phyloP scores from a whole-genome alignment of 2,888 invertebrate species.

The Notodonta dromedarius region DNA sequence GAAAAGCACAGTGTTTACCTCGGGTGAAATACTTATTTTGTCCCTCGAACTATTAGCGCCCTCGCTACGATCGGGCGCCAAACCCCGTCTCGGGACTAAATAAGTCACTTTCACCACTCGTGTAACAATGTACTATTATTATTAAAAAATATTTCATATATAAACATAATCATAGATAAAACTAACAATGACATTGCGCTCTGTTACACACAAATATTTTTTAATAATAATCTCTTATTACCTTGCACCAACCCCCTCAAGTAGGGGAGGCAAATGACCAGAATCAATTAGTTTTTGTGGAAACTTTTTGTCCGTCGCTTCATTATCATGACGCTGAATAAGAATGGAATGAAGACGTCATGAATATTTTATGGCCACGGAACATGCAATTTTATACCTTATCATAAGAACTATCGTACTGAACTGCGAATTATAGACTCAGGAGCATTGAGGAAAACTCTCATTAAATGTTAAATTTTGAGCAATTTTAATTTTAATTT shows the following conservation, averaged over 20 bases:
- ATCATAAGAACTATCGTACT: neutral
- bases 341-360: slow-evolving; percentile 40
- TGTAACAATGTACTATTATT: no score
- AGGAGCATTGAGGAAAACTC: neutral
- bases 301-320: slow-evolving; percentile 49
- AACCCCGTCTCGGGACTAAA: no score
- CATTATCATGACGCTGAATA: slow-evolving; percentile 48
- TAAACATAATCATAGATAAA: no score
- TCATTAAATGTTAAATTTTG: neutral
- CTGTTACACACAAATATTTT: no score
- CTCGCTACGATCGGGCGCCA: no score
- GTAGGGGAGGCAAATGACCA: slow-evolving; percentile 41
- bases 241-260: slow-evolving; percentile 22
- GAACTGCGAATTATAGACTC: neutral
- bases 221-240: slow-evolving; percentile 4
- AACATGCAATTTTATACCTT: neutral
- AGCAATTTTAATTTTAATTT: no score
- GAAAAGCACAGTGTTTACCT: no score
- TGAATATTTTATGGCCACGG: slow-evolving; percentile 51
- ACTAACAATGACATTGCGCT: no score
- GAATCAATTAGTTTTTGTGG: slow-evolving; percentile 59
- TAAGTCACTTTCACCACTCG: no score
- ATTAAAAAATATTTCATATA: no score
- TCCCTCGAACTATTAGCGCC: no score
- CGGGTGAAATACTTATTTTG: no score